These are phyloP conservation scores for Numida meleagris DNA, from an alignment of 2,113 vertebrate genomes.

Conservation along the genomic window DNA sequence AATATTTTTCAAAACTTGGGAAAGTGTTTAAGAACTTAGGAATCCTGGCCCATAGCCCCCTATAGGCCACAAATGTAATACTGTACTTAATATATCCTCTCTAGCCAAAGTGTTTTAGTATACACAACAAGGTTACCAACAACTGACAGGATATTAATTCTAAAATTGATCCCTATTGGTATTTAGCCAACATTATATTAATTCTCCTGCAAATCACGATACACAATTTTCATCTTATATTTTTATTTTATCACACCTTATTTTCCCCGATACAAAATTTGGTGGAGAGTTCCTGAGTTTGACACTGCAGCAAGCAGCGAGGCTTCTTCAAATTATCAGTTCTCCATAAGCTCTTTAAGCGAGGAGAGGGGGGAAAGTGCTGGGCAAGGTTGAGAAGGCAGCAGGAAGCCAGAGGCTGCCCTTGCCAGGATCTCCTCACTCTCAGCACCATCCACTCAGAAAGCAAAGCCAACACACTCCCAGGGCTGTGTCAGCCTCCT, in stretches of 20 bases:
- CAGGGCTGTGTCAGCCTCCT: fast-evolving
- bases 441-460: background rate
- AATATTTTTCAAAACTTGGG: background rate
- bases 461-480: background rate
- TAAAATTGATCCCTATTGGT: constrained; percentile 24
- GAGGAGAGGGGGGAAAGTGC: background rate
- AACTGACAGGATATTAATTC: constrained; percentile 51
- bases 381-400: background rate
- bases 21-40: background rate
- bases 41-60: background rate
- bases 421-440: fast-evolving
- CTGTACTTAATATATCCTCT: background rate
- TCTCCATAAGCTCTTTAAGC: background rate
- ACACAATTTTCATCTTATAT: background rate
- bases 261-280: background rate
- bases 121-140: background rate
- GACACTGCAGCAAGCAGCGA: fast-evolving
- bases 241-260: background rate
- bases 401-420: fast-evolving
- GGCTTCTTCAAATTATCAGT: background rate
- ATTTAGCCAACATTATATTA: background rate
- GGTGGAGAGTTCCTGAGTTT: fast-evolving
- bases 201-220: background rate
- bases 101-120: background rate
- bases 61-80: constrained; percentile 38